A percentile compares a stretch with the other conserved stretches of the same genome.
phyloP scores from a whole-genome alignment of 2,113 vertebrate species.

The Eleginops maclovinus region DNA sequence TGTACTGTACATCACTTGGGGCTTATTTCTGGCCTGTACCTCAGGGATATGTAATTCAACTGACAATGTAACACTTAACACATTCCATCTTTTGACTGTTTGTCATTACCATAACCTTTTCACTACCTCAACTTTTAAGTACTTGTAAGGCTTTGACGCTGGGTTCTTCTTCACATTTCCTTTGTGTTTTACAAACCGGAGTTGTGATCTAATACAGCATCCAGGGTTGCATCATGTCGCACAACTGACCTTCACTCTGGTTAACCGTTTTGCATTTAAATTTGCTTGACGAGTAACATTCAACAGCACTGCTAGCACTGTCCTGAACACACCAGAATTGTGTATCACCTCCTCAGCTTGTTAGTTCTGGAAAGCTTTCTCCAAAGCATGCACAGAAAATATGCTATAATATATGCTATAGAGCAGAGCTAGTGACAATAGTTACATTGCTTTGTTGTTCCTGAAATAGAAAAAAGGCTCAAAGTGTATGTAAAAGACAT shows the following conservation, averaged over 20 bases:
- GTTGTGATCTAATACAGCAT: too few species aligned
- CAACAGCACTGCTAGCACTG: background rate
- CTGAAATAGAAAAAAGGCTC: background rate
- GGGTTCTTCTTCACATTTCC: background rate
- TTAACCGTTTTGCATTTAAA: background rate
- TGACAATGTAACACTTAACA: background rate
- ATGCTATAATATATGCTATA: background rate
- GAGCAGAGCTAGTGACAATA: background rate
- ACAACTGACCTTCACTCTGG: background rate
- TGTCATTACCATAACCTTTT: background rate
- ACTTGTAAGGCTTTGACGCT: background rate
- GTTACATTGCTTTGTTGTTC: background rate
- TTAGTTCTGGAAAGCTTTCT: background rate
- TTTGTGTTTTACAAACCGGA: background rate
- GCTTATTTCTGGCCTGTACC: background rate
- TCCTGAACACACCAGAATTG: background rate
- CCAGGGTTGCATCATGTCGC: background rate
- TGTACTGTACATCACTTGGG: constrained; percentile 1
- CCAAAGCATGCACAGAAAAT: background rate
- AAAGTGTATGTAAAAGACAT: background rate
- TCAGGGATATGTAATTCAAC: background rate
- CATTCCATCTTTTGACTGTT: background rate
- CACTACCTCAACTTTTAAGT: constrained; percentile 8
- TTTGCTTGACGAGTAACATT: background rate
- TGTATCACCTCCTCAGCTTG: background rate